Base-by-base conservation (phyloP, 2,113 vertebrate species). In the Poeciliopsis occidentalis region DNA sequence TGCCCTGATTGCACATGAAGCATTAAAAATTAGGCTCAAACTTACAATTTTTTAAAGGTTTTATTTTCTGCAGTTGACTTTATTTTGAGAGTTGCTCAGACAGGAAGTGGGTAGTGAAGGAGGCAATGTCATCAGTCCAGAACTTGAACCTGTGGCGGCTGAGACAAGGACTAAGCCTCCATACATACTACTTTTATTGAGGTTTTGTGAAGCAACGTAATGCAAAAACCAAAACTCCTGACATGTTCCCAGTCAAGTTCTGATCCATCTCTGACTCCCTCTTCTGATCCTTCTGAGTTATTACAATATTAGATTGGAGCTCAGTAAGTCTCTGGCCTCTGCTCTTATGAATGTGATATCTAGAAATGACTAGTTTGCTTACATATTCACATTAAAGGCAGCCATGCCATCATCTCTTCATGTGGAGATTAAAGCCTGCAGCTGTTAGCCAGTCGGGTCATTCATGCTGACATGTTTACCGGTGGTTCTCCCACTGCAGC, bases 351-450 rank as follows among this genome's bases (percentile, higher is more conserved):
- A 76, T 82, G 32, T 64, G 44, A 77, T n/a, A 30, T 34, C 47
- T 44, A 41, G 30, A 64, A 79, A 65, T 34, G 0, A 71, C 60
- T 71, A 67, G 64, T 83, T 86, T 74, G 69, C 73, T 66, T 80
- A 30, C 44, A 80, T 67, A 31, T 72, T 74, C n/a, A 81, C 73
- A 84, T 81, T 67, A 73, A 79, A 54, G 68, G 63, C 67, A 72
- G 64, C 8, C 44, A 32, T 32, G 37, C 26, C 67, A n/a, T 73
- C 54, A 0, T 41, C 57, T 57, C n/a, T 74, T 15, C 29, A 0
- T 37, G 66, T 10, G 22, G 44, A 86, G 86, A 87, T 86, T 79
- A 88, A 88, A 88, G 85, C 62, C 79, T 63, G 70, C 39, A 44
- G 30, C 13, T 73, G 31, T 57, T 29, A 65, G 26, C 22, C 1